A percentile compares a stretch with the other conserved stretches of the same genome.
phyloP scores from a whole-genome alignment of 2,113 vertebrate genomes.

The Sylvietta virens region DNA sequence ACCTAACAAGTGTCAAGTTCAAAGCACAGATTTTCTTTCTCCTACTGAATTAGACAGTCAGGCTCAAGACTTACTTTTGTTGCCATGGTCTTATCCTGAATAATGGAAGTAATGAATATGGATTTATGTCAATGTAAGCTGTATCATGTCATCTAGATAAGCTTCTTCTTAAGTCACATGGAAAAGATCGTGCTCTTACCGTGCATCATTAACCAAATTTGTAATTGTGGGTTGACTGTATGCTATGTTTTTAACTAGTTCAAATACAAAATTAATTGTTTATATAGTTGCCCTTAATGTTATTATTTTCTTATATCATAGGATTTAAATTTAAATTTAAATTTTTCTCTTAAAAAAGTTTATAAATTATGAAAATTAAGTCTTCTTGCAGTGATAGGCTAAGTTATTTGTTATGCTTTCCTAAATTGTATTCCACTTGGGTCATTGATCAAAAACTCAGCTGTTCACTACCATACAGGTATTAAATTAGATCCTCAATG shows the following conservation, averaged over 20 bases:
- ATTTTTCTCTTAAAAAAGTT: neutral
- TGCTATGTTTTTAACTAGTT: neutral
- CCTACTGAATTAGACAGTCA: neutral
- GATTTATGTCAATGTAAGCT: neutral
- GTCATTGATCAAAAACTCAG: neutral
- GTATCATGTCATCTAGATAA: neutral
- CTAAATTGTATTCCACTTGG: neutral
- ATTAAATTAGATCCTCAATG: neutral
- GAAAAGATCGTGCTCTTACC: neutral
- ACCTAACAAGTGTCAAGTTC: neutral
- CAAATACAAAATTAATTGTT: neutral
- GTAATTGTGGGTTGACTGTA: neutral
- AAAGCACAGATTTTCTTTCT: neutral
- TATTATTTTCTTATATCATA: neutral
- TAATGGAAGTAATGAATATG: neutral
- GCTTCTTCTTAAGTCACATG: neutral
- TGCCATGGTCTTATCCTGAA: neutral
- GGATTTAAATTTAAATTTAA: neutral
- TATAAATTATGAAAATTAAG: neutral
- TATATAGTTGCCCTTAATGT: neutral
- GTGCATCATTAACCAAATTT: neutral
- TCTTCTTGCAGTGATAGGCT: neutral
- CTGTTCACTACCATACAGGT: neutral
- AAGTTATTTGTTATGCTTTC: neutral
- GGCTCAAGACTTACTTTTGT: neutral